These are phyloP conservation scores for Rhinatrema bivittatum DNA, from an alignment of 2,797 vertebrate genomes.

Conservation along the genomic window DNA sequence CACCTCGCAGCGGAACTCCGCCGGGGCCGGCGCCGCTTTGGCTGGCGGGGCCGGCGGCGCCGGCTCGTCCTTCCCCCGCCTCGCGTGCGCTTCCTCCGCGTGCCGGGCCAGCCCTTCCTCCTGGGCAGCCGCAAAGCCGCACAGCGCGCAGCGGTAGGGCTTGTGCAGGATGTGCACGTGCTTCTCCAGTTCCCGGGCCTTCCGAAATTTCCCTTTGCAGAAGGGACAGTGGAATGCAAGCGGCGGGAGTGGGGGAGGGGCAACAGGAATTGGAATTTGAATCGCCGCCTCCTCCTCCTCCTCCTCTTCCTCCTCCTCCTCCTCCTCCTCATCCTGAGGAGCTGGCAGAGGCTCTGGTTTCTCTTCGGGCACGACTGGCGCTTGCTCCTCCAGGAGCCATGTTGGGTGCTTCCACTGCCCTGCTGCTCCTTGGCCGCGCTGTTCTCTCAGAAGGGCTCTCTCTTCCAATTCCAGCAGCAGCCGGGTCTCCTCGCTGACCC, in stretches of 20 bases:
- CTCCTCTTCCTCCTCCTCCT: conserved; percentile 19
- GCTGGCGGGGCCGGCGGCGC: conserved; percentile 44
- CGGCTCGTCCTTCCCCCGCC: too few species aligned
- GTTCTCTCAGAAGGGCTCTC: conserved; percentile 51
- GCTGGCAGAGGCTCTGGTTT: neutral
- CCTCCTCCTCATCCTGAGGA: conserved; percentile 1
- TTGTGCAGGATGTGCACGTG: conserved; percentile 87
- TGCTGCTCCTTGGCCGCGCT: conserved; percentile 34
- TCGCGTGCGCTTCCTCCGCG: conserved; percentile 71
- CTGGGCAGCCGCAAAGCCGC: conserved; percentile 81
- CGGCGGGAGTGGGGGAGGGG: conserved; percentile 9
- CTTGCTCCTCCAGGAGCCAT: conserved; percentile 40
- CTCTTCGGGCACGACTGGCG: conserved; percentile 3
- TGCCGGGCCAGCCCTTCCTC: conserved; percentile 80
- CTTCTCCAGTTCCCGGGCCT: conserved; percentile 77
- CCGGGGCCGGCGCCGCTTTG: conserved; percentile 30
- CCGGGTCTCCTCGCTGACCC: conserved; percentile 38
- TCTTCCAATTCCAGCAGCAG: conserved; percentile 59
- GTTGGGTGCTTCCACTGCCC: conserved; percentile 18
- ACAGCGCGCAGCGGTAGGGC: conserved; percentile 85
- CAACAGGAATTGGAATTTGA: conserved; percentile 26
- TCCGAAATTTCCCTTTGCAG: conserved; percentile 91
- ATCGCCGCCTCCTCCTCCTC: conserved; percentile 22
- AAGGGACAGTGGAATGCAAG: conserved; percentile 77
- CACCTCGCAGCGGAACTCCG: conserved; percentile 78